Conservation (phyloP, 2,888 invertebrate species). For the Steinernema carpocapsae region DNA sequence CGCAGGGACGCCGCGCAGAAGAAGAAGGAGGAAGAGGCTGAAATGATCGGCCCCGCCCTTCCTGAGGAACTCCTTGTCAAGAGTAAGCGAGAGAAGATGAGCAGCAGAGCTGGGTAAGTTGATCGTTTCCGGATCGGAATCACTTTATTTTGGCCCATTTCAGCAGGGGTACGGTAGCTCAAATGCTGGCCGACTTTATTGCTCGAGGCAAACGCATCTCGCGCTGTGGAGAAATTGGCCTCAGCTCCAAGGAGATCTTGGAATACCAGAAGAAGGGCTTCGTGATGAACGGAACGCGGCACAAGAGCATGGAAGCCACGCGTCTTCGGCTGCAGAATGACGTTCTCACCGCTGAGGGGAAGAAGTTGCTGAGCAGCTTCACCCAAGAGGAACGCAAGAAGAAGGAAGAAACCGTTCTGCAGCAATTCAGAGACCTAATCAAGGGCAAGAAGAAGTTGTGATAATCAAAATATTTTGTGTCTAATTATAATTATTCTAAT, state of each 20-base stretch:
- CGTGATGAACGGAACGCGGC: conserved; percentile 93
- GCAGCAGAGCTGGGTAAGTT: conserved; percentile 44
- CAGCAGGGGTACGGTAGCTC: conserved; percentile 79
- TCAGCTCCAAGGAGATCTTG: conserved; percentile 88
- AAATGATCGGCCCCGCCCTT: conserved; percentile 51
- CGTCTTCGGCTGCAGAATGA: conserved; percentile 99
- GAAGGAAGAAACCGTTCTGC: conserved; percentile 89
- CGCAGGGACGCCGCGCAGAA: no score
- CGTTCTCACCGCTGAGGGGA: conserved; percentile 84
- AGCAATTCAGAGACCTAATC: conserved; percentile 90
- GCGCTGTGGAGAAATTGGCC: conserved; percentile 94
- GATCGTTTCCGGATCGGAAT: conserved; percentile 37
- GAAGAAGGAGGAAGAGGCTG: conserved; percentile 52
- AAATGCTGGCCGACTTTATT: conserved; percentile 98
- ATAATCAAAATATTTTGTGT: not conserved
- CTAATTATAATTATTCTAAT: no score
- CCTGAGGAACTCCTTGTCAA: conserved; percentile 49
- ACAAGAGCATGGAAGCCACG: conserved; percentile 85
- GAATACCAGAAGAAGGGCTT: conserved; percentile 76
- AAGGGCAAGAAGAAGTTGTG: conserved; percentile 47
- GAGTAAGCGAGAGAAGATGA: conserved; percentile 23
- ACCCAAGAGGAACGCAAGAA: no score
- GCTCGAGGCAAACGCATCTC: conserved; percentile 98
- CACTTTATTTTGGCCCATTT: not conserved
- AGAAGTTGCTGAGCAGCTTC: conserved; percentile 91